Evolutionary conservation across 2,888 invertebrate genomes (phyloP).

Genomic region (Embidobia sp.): DNA sequence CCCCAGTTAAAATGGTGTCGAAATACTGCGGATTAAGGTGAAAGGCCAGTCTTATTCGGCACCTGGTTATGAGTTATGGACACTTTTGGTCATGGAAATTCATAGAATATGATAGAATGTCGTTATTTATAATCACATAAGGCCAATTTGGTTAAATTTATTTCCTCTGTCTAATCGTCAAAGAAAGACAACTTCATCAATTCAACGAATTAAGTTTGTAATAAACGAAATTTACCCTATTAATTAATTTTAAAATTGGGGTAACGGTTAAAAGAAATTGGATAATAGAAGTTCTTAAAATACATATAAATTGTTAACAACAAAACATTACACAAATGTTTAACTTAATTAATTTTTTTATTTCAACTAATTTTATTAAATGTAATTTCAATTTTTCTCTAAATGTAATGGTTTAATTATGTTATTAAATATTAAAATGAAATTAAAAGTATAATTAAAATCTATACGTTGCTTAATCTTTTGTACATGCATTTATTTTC

Average conservation of each 20-base stretch:
- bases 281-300: no score
- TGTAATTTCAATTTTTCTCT: no score
- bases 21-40: constrained; percentile 42
- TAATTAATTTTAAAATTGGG: constrained; percentile 6
- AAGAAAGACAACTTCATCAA: constrained; percentile 28
- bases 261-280: no score
- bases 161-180: constrained; percentile 1
- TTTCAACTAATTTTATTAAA: no score
- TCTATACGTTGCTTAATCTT: no score
- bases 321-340: no score
- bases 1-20: constrained; percentile 27
- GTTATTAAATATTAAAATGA: no score
- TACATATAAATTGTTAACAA: no score
- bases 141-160: constrained; percentile 26
- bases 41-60: constrained; percentile 34
- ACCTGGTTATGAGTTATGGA: constrained; percentile 51
- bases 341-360: no score
- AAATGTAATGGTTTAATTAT: no score
- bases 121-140: constrained; percentile 19
- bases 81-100: constrained; percentile 27
- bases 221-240: background rate
- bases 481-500: no score
- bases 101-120: constrained; percentile 26
- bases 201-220: constrained; percentile 5
- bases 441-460: no score